These are phyloP conservation scores for Emydocephalus ijimae DNA, from an alignment of 2,113 vertebrate species.

Conservation along the genomic window DNA sequence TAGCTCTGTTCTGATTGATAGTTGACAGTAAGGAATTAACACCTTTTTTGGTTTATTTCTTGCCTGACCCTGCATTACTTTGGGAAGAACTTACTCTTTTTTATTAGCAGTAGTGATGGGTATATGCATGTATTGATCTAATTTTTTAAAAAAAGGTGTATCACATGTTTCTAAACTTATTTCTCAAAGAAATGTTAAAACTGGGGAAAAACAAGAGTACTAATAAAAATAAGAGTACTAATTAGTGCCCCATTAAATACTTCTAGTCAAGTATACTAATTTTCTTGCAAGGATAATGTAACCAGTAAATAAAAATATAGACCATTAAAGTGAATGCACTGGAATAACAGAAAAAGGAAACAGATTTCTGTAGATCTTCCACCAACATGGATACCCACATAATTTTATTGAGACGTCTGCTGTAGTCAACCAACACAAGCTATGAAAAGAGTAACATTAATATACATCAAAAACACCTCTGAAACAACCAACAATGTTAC, in stretches of 20 bases:
- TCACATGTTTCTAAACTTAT: conserved; percentile 56
- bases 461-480: background rate
- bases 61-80: background rate
- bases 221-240: conserved; percentile 61
- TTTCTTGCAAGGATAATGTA: conserved; percentile 63
- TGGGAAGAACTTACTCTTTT: background rate
- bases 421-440: background rate
- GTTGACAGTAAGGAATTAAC: background rate
- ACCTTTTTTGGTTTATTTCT: background rate
- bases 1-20: too few relatives aligned
- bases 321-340: conserved; percentile 56
- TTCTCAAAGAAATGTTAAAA: conserved; percentile 61
- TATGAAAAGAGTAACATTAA: background rate
- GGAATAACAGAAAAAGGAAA: background rate
- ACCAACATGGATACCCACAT: background rate
- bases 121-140: conserved; percentile 1
- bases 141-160: background rate
- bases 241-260: conserved; percentile 65
- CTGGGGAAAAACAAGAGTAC: conserved; percentile 35
- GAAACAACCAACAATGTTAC: background rate
- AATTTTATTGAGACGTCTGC: background rate
- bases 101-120: background rate
- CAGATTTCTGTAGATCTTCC: background rate
- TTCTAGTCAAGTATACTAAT: conserved; percentile 55
- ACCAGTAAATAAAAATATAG: conserved; percentile 61